Base-by-base conservation (phyloP, 2,888 invertebrate species). In the Melieria omissa region DNA sequence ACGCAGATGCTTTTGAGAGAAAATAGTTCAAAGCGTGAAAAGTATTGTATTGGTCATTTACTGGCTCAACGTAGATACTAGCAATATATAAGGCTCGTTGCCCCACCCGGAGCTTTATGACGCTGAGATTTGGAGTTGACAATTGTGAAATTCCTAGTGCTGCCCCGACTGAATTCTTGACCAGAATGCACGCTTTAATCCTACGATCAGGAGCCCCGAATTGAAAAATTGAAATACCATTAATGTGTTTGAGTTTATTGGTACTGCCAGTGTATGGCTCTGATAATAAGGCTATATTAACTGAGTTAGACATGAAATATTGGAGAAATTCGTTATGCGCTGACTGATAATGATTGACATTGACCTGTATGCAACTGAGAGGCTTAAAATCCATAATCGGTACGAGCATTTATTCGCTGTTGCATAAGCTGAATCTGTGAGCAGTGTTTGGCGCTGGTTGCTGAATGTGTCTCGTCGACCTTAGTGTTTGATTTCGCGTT, bases 101-200 rank as follows among this genome's bases (percentile, higher is more conserved):
- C 10, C 12, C 49, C 9, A 62, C 6, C 8, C 10, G 45, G 12
- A 62, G 8, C 45, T 45, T 62, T 4, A 62, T 14, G 4, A 62
- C 61, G 42, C 44, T 45, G 9, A 62, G 14, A 45, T 62, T 29
- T 29, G 29, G 29, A 29, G 29, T 29, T 29, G 29, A 62, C 8
- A 12, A 14, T 45, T 62, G 61, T n/a, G 61, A 62, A 62, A 62
- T 62, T 4, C 46, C 61, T 12, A 62, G 45, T 62, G 44, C 46
- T 9, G 61, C 61, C 5, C 61, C 61, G 5, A 62, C 61, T 9
- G 61, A 42, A 4, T 45, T 45, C 29, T 62, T 62, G 42, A 62
- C 61, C 7, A 62, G 4, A 12, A 62, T 64, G 52, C 52, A 52
- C 5, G 64, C 47, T 49, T 64, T 52, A 45, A 64, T n/a, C 49